Base-by-base conservation (phyloP, 2,113 vertebrate species). In the Erythrolamprus reginae region DNA sequence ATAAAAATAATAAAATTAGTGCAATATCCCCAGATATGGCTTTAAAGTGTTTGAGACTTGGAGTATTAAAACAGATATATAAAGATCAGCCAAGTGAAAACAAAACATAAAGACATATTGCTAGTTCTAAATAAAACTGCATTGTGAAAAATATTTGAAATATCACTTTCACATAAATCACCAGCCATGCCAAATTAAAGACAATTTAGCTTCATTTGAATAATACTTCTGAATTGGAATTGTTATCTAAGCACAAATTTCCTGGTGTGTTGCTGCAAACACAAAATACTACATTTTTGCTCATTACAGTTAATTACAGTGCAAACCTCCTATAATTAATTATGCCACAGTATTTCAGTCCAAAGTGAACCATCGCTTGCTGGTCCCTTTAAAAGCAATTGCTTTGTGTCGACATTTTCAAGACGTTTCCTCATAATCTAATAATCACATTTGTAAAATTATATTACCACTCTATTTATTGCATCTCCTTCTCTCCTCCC, bases 311-410 rank as follows among this genome's bases (percentile, higher is more conserved):
- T 95, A 94, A 95, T 93, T 91, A 93, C 88, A 94, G 88, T 1
- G 42, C 92, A 93, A 95, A 45, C 61, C 28, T 93, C 91, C 91
- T 33, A 85, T 82, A 94, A 96, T 93, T 95, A 95, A 93, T 83
- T 28, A 42, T 8, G 56, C 1, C 55, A 89, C 47, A 89, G 89
- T 0, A 0, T 6, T 55, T 82, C 84, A 47, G 12, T 1, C 33
- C 47, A 88, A 88, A 5, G 88, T 48, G 93, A 93, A 55, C 3
- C 55, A 88, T 48, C 21, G 88, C 91, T 91, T 84, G 3, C 65
- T 33, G 21, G 28, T 52, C 24, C 1, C 13, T 0, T 8, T 9
- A 7, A 38, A 10, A 1, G 6, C 0, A 82, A 70, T 0, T 53
- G 91, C 13, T 10, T 91, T 10, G 5, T 10, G 51, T 45, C 86